Percentiles rank a stretch among this genome's conserved stretches.
phyloP scores from a whole-genome alignment of 2,888 invertebrate species.

The Mesorhabditis belari region DNA sequence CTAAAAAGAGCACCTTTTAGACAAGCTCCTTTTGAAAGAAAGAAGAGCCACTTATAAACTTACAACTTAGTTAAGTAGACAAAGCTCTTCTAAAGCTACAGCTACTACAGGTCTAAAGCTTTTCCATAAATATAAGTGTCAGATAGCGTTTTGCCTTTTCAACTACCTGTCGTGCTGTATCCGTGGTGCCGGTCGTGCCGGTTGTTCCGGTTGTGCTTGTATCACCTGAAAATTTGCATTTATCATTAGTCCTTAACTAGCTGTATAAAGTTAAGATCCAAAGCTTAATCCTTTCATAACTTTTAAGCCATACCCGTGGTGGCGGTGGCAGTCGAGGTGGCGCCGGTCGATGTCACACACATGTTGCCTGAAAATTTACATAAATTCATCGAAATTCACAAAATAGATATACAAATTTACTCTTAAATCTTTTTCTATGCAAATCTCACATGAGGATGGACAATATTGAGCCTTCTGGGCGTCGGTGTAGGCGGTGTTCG shows the following conservation, averaged over 20 bases:
- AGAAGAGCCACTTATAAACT: too few species aligned
- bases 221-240: not conserved
- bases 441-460: not conserved
- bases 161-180: not conserved
- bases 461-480: conserved; percentile 2
- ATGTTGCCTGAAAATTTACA: not conserved
- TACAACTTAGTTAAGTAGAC: too few species aligned
- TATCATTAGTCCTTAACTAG: not conserved
- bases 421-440: too few species aligned
- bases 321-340: not conserved
- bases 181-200: not conserved
- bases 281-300: not conserved
- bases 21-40: too few species aligned
- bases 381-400: too few species aligned
- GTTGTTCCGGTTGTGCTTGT: not conserved
- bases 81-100: too few species aligned
- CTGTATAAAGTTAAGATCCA: not conserved
- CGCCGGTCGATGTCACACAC: not conserved
- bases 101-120: too few species aligned
- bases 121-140: too few species aligned
- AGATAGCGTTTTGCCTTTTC: too few species aligned
- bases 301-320: not conserved
- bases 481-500: not conserved
- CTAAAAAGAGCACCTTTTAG: too few species aligned
- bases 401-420: too few species aligned